A percentile compares a stretch with the other conserved stretches of the same genome.
phyloP scores from a whole-genome alignment of 1,140 invertebrate genomes.

The Drosophila murphyi region DNA sequence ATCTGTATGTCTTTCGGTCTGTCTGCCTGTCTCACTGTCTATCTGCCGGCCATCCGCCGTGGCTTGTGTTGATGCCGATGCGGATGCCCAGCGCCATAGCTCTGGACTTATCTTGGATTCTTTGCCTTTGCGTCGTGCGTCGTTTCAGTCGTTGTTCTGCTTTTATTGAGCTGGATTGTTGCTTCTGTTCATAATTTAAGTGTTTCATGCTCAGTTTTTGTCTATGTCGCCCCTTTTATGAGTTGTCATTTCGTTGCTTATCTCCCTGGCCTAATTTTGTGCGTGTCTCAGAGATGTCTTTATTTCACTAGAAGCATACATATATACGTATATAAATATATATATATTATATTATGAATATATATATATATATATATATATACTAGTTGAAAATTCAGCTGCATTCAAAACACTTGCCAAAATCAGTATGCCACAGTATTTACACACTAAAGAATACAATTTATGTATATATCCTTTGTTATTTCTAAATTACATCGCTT shows the following conservation, averaged over 20 bases:
- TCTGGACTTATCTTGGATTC: constrained; percentile 19
- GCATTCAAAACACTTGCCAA: too few relatives aligned
- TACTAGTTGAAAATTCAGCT: too few relatives aligned
- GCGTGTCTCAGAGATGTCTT: constrained; percentile 5
- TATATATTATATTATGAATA: background rate
- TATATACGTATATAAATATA: background rate
- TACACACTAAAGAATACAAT: background rate
- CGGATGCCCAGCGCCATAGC: background rate
- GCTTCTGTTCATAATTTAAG: constrained; percentile 15
- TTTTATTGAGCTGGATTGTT: constrained; percentile 11
- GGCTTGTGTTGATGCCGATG: background rate
- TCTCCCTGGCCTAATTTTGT: constrained; percentile 7
- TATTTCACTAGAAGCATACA: background rate
- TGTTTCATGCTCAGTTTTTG: constrained; percentile 11
- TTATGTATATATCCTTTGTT: background rate
- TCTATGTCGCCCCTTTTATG: constrained; percentile 11
- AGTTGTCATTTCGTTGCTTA: constrained; percentile 10
- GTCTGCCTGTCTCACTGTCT: background rate
- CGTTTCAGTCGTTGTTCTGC: constrained; percentile 4
- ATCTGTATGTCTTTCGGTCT: constrained; percentile 1
- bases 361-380: too few relatives aligned
- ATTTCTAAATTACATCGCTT: background rate
- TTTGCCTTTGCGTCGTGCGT: constrained; percentile 13
- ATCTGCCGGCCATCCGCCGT: constrained; percentile 7
- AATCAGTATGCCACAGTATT: background rate